Evolutionary conservation across 2,113 vertebrate species (phyloP).

Genomic region (Hippocampus zosterae): DNA sequence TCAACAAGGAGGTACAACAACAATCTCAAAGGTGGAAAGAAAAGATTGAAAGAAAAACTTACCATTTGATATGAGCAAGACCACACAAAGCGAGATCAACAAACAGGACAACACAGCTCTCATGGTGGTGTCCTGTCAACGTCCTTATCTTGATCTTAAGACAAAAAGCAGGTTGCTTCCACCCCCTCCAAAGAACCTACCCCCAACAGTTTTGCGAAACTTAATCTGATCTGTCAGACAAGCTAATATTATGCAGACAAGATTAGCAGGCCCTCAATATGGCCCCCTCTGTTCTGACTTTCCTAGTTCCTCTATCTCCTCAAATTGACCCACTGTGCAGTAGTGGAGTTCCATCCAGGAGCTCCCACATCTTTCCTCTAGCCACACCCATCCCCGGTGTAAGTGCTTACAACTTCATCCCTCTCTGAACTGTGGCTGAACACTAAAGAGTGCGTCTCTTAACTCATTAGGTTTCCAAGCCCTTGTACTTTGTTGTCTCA

Average conservation of each 20-base stretch:
- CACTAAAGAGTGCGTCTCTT: not conserved
- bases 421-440: not conserved
- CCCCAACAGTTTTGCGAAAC: constrained; percentile 36
- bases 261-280: constrained; percentile 67
- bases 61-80: constrained; percentile 71
- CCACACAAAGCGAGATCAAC: constrained; percentile 57
- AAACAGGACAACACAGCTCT: constrained; percentile 60
- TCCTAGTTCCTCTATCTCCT: constrained; percentile 9
- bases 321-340: not conserved
- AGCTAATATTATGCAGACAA: constrained; percentile 68
- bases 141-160: constrained; percentile 52
- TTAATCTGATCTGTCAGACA: constrained; percentile 68
- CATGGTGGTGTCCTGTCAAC: constrained; percentile 63
- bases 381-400: constrained; percentile 30
- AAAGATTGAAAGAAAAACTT: constrained; percentile 17
- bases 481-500: not conserved
- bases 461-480: not conserved
- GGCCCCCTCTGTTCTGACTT: constrained; percentile 6
- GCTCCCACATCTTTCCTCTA: constrained; percentile 4
- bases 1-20: not conserved
- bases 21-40: not conserved
- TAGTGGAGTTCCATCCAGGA: constrained; percentile 7
- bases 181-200: constrained; percentile 52
- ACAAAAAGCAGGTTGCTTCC: constrained; percentile 73
- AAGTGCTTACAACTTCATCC: not conserved